Percentiles rank a stretch among this genome's conserved stretches.
Conservation (phyloP, 2,797 vertebrate genomes). For the Hypotaenidia philippensis region DNA sequence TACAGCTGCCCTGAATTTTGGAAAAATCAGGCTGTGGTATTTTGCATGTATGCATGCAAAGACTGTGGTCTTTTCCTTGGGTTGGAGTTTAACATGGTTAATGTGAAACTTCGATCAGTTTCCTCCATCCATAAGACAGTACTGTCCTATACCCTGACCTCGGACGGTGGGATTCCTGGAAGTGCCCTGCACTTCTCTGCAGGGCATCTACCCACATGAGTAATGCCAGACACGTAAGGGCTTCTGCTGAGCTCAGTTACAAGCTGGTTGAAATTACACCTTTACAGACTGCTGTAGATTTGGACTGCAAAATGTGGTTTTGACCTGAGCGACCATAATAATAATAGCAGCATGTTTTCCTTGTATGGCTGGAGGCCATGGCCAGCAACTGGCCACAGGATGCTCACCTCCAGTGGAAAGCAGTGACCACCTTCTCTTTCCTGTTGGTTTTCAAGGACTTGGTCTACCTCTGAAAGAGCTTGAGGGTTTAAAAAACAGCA, state of each 20-base stretch:
- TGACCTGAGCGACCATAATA: background rate
- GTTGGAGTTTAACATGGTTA: background rate
- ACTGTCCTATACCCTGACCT: background rate
- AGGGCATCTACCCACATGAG: background rate
- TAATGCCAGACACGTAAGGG: background rate
- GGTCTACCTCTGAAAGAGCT: background rate
- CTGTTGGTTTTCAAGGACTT: background rate
- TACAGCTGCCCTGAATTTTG: background rate
- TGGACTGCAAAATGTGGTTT: background rate
- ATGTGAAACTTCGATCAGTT: background rate
- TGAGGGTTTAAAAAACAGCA: background rate
- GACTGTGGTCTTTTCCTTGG: background rate
- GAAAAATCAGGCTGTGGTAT: background rate
- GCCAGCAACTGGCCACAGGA: background rate
- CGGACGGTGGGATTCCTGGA: background rate
- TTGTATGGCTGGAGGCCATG: fast-evolving
- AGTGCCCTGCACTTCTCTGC: background rate
- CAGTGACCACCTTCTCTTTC: background rate
- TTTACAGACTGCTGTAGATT: background rate
- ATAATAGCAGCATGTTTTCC: background rate
- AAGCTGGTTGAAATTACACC: background rate
- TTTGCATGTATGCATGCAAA: background rate
- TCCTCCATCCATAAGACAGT: background rate
- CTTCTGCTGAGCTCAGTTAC: background rate
- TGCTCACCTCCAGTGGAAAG: background rate